Conservation (phyloP, 2,888 invertebrate genomes). For the Silvanus unidentatus region DNA sequence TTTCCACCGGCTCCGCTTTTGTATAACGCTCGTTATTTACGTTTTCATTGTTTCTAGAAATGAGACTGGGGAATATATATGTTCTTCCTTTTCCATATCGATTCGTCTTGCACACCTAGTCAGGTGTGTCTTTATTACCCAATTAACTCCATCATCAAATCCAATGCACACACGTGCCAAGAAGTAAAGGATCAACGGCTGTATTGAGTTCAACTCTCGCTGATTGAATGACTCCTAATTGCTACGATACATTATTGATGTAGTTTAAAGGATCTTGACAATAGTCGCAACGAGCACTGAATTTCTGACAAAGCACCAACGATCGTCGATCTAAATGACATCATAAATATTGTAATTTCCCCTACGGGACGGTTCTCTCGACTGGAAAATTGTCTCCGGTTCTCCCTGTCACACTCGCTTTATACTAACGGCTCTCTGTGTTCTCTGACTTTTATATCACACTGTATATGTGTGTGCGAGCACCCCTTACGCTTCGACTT, state of each 20-base stretch:
- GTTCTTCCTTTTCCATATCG: background rate
- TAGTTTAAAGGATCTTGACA: conserved; percentile 30
- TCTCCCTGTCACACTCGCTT: conserved; percentile 17
- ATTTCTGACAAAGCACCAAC: conserved; percentile 34
- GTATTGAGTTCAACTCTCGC: conserved; percentile 23
- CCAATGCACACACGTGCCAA: conserved; percentile 29
- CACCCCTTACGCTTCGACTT: conserved; percentile 1
- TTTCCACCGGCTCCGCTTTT: conserved; percentile 35
- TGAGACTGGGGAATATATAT: conserved; percentile 40
- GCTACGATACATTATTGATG: conserved; percentile 42
- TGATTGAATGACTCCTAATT: conserved; percentile 37
- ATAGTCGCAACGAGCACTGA: conserved; percentile 33
- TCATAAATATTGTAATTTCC: conserved; percentile 45
- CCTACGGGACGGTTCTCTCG: conserved; percentile 29
- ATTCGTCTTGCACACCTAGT: conserved; percentile 12
- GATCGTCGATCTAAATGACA: conserved; percentile 42
- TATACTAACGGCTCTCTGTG: background rate
- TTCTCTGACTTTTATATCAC: conserved; percentile 3
- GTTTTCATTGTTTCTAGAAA: conserved; percentile 45
- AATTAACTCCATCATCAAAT: no score
- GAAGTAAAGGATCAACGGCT: conserved; percentile 12
- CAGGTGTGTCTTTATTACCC: conserved; percentile 18
- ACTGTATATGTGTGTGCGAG: background rate
- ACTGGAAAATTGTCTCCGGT: conserved; percentile 36
- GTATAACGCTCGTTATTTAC: conserved; percentile 42